A percentile compares a stretch with the other conserved stretches of the same genome.
phyloP scores from a whole-genome alignment of 92 coral and sea anemone genomes.

The Montipora capitata region DNA sequence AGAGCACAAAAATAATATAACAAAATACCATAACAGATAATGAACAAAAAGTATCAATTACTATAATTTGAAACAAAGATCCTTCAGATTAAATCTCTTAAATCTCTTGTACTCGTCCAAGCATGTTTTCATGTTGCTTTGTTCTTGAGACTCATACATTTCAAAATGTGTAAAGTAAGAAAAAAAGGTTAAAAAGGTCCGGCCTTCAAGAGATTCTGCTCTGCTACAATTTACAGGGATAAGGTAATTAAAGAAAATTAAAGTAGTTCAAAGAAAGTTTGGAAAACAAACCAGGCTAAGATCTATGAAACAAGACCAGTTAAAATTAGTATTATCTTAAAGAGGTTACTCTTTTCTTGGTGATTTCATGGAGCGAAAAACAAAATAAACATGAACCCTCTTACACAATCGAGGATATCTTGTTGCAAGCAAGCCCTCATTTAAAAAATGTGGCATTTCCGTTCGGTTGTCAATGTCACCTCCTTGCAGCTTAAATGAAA shows the following conservation, averaged over 20 bases:
- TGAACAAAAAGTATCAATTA: background rate
- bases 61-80: background rate
- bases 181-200: background rate
- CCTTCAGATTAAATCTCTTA: background rate
- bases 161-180: background rate
- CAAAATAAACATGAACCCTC: background rate
- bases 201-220: no score
- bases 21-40: background rate
- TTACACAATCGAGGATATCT: background rate
- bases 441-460: background rate
- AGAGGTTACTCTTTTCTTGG: background rate
- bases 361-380: background rate
- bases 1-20: background rate
- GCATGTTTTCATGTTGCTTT: background rate
- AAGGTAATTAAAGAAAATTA: no score
- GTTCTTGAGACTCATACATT: background rate
- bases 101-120: background rate
- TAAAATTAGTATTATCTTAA: background rate
- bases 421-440: background rate
- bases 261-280: no score
- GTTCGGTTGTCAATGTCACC: no score
- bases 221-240: no score
- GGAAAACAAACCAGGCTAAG: background rate
- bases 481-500: background rate
- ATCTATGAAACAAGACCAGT: background rate